Conservation (phyloP, 1,140 invertebrate genomes). For the Eupristina koningsbergeri region DNA sequence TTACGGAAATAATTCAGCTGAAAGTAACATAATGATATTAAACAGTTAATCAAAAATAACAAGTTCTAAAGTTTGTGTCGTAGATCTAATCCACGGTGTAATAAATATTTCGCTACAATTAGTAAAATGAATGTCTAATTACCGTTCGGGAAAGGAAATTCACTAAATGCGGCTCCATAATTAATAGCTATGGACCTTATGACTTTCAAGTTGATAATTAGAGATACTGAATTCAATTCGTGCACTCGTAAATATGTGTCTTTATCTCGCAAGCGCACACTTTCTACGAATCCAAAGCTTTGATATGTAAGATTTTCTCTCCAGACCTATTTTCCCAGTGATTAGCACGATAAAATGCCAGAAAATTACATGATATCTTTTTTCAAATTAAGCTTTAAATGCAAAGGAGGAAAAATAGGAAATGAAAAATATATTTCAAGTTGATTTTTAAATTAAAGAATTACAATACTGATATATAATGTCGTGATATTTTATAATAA, state of each 20-base stretch:
- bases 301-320: background rate
- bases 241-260: background rate
- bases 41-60: background rate
- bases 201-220: conserved; percentile 21
- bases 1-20: background rate
- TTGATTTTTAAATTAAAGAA: conserved; percentile 55
- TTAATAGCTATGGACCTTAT: conserved; percentile 17
- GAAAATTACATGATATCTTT: background rate
- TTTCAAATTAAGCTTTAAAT: conserved; percentile 16
- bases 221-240: conserved; percentile 7
- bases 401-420: background rate
- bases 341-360: background rate
- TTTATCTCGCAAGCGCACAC: background rate
- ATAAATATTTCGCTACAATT: conserved; percentile 26
- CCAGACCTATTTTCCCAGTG: background rate
- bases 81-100: background rate
- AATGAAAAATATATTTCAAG: background rate
- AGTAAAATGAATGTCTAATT: conserved; percentile 10
- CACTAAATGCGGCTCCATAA: background rate
- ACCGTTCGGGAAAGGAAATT: background rate
- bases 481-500: conserved; percentile 35
- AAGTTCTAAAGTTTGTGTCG: background rate
- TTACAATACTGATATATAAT: conserved; percentile 66
- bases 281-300: conserved; percentile 11
- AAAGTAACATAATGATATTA: background rate